Evolutionary conservation across 1,140 invertebrate species (phyloP), one percentile per base, ranked within the genome.

Genomic region (Hyles vespertilio): DNA sequence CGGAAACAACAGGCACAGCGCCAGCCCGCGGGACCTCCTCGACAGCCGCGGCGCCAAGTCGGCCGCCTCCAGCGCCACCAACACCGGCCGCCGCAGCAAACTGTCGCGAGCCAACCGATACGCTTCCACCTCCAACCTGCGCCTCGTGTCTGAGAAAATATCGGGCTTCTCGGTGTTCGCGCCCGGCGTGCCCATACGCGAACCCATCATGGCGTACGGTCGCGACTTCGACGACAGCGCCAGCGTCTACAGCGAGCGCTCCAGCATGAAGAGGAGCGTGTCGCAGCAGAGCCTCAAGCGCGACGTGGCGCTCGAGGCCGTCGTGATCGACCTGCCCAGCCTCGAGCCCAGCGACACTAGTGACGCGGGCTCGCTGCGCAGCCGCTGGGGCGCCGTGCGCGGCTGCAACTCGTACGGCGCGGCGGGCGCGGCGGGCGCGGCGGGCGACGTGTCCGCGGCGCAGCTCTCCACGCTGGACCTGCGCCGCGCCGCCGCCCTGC

Each of bases 61-160:
- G 0, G 82, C 79, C 0, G 69, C 70, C 0, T 67, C 69, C 33
- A 85, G 81, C 58, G 72, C 79, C 0, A 72, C 65, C 0, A 80
- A 67, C 36, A 86, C 83, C 0, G 70, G 73, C 0, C 82, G 79
- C 57, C 63, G 84, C 0, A 79, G 74, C 0, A 83, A 80, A 63
- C 55, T 82, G 3, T 63, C 67, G 3, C 81, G 81, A 61, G 67
- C 73, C 3, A 70, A 79, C 12, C 69, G 74, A 32, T 89, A 77
- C 60, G 83, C 80, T 0, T 86, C 82, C 0, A 82, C 86, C 0
- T 85, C 83, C 3, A 89, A 89, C 54, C 45, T 89, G 10, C 85
- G 82, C 55, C 59, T 86, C 8, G 86, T 84, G 0, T 84, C 84
- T 0, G 86, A 89, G 11, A 89, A 89, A 54, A 84, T 89, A 61